phyloP scores from a whole-genome alignment of 1,140 invertebrate genomes.

The Pseudomyrmex concolor region DNA sequence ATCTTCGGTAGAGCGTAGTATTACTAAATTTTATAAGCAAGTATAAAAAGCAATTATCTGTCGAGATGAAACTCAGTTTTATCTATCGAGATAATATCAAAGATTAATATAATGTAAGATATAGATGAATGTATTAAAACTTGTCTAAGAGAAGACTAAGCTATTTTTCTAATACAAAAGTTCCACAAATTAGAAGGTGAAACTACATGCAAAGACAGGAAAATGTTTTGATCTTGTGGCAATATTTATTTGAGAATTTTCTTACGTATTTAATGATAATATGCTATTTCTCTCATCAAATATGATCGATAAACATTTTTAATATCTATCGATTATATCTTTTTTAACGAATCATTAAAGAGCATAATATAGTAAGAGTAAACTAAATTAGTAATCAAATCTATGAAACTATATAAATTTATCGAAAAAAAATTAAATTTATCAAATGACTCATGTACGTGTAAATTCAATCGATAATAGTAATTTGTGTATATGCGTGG shows the following conservation, averaged over 20 bases:
- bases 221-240: constrained; percentile 41
- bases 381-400: too few relatives aligned
- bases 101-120: constrained; percentile 26
- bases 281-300: not conserved
- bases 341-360: constrained; percentile 25
- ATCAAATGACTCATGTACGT: not conserved
- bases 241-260: constrained; percentile 48
- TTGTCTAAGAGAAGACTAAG: constrained; percentile 31
- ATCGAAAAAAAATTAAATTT: not conserved
- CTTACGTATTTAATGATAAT: not conserved
- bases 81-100: not conserved
- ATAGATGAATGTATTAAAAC: constrained; percentile 17
- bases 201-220: constrained; percentile 21
- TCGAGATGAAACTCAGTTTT: constrained; percentile 33
- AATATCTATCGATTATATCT: constrained; percentile 8
- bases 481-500: not conserved
- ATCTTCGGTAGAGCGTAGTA: constrained; percentile 12
- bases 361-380: not conserved
- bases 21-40: constrained; percentile 41
- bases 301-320: not conserved
- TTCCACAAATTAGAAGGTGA: constrained; percentile 33
- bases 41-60: not conserved
- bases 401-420: not conserved
- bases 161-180: constrained; percentile 50
- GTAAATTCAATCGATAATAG: not conserved